Conservation (phyloP, 2,113 vertebrate genomes). For the Clupea harengus region DNA sequence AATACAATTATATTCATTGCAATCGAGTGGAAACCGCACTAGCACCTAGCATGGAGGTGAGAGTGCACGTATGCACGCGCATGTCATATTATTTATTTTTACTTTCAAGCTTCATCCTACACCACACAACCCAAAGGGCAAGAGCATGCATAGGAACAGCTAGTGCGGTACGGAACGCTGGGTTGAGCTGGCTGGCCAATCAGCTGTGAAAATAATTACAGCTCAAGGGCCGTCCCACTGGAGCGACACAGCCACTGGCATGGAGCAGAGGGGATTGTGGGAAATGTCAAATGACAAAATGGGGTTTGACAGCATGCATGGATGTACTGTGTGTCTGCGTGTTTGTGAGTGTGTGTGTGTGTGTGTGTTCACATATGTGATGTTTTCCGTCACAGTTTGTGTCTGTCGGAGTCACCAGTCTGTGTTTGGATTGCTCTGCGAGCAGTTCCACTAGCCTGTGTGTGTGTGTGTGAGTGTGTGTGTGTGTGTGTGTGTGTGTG, state of each 20-base stretch:
- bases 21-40: too few species aligned
- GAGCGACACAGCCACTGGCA: conserved; percentile 28
- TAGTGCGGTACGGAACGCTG: background rate
- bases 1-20: background rate
- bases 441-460: background rate
- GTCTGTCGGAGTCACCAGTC: background rate
- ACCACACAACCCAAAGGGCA: background rate
- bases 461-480: background rate
- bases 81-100: background rate
- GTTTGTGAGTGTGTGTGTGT: background rate
- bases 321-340: background rate
- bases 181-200: conserved; percentile 28
- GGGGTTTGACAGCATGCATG: conserved; percentile 7
- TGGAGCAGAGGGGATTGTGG: background rate
- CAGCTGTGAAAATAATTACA: conserved; percentile 49
- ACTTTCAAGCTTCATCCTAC: background rate
- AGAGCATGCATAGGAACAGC: background rate
- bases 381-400: background rate
- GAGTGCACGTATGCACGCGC: background rate
- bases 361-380: background rate
- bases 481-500: background rate
- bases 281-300: background rate
- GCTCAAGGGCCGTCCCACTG: conserved; percentile 19
- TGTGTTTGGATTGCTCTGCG: background rate
- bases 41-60: background rate